Percentiles rank a stretch among this genome's conserved stretches.
Evolutionary conservation across 2,888 invertebrate genomes (phyloP).

Genomic region (Spilarctia lutea): DNA sequence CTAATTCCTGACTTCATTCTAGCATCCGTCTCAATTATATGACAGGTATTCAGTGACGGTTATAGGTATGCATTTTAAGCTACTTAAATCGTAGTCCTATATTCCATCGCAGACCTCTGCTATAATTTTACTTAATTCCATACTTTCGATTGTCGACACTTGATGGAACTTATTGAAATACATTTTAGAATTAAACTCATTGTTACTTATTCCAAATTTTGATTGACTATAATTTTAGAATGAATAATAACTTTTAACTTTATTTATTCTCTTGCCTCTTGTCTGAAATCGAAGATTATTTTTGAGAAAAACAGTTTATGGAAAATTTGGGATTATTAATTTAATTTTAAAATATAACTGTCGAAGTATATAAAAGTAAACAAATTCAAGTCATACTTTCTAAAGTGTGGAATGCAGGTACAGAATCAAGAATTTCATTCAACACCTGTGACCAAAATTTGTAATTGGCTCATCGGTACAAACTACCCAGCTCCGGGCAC

Average conservation of each 20-base stretch:
- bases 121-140: too few species aligned
- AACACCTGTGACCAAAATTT: conserved; percentile 4
- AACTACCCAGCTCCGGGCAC: conserved; percentile 10
- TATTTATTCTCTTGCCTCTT: too few species aligned
- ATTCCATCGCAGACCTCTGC: too few species aligned
- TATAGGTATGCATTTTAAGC: not conserved
- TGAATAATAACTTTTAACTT: too few species aligned
- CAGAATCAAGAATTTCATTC: not conserved
- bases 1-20: not conserved
- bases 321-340: not conserved
- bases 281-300: too few species aligned
- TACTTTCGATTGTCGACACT: too few species aligned
- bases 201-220: too few species aligned
- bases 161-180: too few species aligned
- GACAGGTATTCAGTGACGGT: not conserved
- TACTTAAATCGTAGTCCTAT: not conserved
- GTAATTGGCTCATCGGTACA: conserved; percentile 12
- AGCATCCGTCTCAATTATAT: not conserved
- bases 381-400: not conserved
- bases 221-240: too few species aligned
- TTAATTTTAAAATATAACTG: not conserved
- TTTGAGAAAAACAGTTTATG: too few species aligned
- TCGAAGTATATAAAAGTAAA: not conserved
- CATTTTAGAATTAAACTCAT: too few species aligned
- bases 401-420: not conserved